Conservation (phyloP, 2,888 invertebrate species). For the Drosophila mercatorum region DNA sequence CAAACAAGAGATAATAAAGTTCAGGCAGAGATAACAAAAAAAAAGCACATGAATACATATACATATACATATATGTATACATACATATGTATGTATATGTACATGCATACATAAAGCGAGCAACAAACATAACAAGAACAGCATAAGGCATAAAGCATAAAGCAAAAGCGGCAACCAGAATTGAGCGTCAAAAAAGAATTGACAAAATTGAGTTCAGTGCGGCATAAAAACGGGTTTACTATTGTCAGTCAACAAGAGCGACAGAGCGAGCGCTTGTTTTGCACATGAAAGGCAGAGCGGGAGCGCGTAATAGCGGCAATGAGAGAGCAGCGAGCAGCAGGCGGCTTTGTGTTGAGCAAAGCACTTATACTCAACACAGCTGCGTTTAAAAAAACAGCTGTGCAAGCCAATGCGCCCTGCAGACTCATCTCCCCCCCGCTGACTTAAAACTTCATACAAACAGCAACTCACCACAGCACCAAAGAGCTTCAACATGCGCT, state of each 20-base stretch:
- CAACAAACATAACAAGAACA: slow-evolving; percentile 30
- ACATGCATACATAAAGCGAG: slow-evolving; percentile 37
- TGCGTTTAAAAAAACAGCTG: slow-evolving; percentile 49
- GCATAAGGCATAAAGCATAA: slow-evolving; percentile 47
- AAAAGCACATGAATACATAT: slow-evolving; percentile 5
- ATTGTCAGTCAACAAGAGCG: slow-evolving; percentile 22
- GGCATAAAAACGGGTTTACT: slow-evolving; percentile 49
- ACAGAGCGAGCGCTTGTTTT: slow-evolving; percentile 24
- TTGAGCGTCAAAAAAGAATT: slow-evolving; percentile 67
- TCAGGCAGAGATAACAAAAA: slow-evolving; percentile 61
- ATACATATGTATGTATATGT: background rate
- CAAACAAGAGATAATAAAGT: slow-evolving; percentile 64
- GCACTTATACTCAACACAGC: slow-evolving; percentile 34
- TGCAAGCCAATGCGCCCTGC: slow-evolving; percentile 33
- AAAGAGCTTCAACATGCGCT: slow-evolving; percentile 31
- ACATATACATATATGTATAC: slow-evolving; percentile 1
- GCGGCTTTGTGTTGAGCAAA: slow-evolving; percentile 20
- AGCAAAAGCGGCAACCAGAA: slow-evolving; percentile 62
- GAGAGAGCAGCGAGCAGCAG: slow-evolving; percentile 14
- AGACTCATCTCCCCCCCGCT: background rate
- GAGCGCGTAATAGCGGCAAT: slow-evolving; percentile 2
- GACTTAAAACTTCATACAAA: background rate
- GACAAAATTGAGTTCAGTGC: slow-evolving; percentile 74
- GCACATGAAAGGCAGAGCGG: slow-evolving; percentile 18
- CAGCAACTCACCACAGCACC: slow-evolving; percentile 39